Base-by-base conservation (phyloP, 2,888 invertebrate species). In the Peribatodes rhomboidaria region DNA sequence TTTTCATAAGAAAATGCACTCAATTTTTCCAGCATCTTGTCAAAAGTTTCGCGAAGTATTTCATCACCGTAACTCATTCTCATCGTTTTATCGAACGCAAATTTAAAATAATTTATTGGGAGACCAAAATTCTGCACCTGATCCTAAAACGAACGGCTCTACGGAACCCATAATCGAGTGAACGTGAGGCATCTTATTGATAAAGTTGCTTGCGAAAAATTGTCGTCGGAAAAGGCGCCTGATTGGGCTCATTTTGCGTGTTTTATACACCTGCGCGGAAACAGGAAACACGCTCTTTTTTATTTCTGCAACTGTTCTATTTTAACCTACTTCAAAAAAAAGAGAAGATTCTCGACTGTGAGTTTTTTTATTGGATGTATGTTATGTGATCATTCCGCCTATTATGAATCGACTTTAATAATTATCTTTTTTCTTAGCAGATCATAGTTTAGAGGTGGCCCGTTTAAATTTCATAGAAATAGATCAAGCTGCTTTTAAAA, bases 121-220 rank as follows among this genome's bases (percentile, higher is more conserved):
- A 11, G 18, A 18, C 18, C 20, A 56, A 46, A 58, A 31, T 39
- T 11, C 31, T 27, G 20, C 68, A 68, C 65, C 68, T 68, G 68
- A 50, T 53, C 53, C 49, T 22, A 49, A 53, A 55, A 52, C 20
- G 49, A 46, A 59, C 4, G 20, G 50, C 13, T 18, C n/a, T 49
- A 1, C 50, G 35, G 35, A 50, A 20, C 35, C 35, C 27, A 53
- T 53, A 53, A 53, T 53, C 39, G 41, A 41, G 53, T 53, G 27
- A 41, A 53, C 53, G 53, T 50, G 50, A 35, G 18, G 2, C 35
- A 8, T 50, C 50, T 50, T 50, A 50, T 50, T 50, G 50, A 50
- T 50, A 50, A 50, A 50, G 50, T 35, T 50, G 13, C 13, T 13
- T 18, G 33, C 6, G 33, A 42, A 42, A 18, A 41, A 22, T 22